These are phyloP conservation scores for Apamea anceps DNA, from an alignment of 2,888 invertebrate species.

Conservation along the genomic window DNA sequence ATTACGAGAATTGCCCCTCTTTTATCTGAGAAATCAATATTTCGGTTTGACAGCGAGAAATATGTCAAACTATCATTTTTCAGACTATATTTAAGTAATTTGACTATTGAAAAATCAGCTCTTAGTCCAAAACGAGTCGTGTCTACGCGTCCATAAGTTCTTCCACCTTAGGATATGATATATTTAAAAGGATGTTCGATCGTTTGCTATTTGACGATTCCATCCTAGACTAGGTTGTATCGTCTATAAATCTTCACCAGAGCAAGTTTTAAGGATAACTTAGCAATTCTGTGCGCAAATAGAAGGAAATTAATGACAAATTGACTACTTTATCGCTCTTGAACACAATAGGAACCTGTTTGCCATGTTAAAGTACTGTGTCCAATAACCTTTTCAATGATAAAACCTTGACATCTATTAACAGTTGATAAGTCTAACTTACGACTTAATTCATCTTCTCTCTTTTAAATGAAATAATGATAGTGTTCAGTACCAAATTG, in stretches of 20 bases:
- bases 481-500: neutral
- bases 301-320: constrained; percentile 7
- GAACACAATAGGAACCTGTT: constrained; percentile 33
- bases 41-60: neutral
- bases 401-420: constrained; percentile 34
- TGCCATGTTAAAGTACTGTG: constrained; percentile 20
- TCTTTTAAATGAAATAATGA: neutral
- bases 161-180: too few relatives aligned
- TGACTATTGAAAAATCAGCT: neutral
- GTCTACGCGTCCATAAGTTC: neutral
- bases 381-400: constrained; percentile 29
- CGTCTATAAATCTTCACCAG: neutral
- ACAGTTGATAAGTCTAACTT: constrained; percentile 4
- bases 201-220: neutral
- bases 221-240: neutral
- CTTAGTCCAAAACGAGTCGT: too few relatives aligned
- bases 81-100: neutral
- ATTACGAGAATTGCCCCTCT: too few relatives aligned
- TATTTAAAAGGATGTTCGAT: neutral
- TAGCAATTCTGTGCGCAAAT: neutral
- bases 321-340: constrained; percentile 12
- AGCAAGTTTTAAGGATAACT: neutral
- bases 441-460: neutral
- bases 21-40: too few relatives aligned
- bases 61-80: neutral